Evolutionary conservation across 2,888 invertebrate genomes (phyloP), one percentile per base, ranked within the genome.

Genomic region (Sarcophaga carnaria): DNA sequence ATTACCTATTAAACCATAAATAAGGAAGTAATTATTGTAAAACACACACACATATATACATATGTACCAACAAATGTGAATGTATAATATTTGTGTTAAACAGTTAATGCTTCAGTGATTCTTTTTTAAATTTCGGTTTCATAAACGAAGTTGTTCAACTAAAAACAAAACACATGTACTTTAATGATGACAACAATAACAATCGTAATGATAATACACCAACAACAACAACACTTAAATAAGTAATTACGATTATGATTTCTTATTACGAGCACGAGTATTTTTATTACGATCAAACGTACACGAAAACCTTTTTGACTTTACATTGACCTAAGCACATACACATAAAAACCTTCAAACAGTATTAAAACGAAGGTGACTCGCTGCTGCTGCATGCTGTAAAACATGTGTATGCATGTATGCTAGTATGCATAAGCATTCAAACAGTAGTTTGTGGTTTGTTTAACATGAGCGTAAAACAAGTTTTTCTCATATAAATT

Each of bases 11-110:
- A 37, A 69, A 22, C 14, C 14, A 62, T 49, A 69, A 74, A 81
- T 37, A 75, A 75, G 81, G 81, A 81, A 81, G 75, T 71, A 54
- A 54, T 17, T 54, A 14, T 17, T 14, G 54, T 54, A 54, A 54
- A 3, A 17, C 17, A 54, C 17, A 14, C 54, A 54, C 54, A 54
- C 0, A 54, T 1, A 14, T 5, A 17, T 5, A 2, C 14, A 2
- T 4, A 49, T 4, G 12, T 49, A 54, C 12, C 2, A 17, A 62
- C 45, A 25, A 12, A 17, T 47, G n/a, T 25, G 49, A 62, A 37
- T 60, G 67, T 62, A 67, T 76, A 71, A 76, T 49, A 76, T 62
- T 67, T 81, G 75, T 75, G 81, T 63, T 82, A 71, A 82, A 60
- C 54, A 47, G 54, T 54, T 70, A 64, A 54, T 71, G 81, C 63